phyloP scores from a whole-genome alignment of 2,797 vertebrate genomes.

The Oreortyx pictus region DNA sequence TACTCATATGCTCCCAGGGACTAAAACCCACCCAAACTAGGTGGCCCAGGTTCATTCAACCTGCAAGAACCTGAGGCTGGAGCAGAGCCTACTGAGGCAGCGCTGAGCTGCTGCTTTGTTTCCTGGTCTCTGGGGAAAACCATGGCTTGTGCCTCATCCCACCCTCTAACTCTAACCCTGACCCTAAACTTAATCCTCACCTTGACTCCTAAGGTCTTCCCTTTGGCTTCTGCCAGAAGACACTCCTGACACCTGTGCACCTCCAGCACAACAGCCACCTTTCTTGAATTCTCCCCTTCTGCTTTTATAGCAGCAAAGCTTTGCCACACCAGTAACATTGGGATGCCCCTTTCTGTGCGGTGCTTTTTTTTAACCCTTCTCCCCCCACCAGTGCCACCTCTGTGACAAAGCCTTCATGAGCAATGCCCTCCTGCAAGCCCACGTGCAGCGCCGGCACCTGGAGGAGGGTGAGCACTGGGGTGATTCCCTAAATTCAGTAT shows the following conservation, averaged over 20 bases:
- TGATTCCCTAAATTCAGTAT: not conserved
- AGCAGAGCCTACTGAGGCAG: not conserved
- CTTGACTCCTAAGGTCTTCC: not conserved
- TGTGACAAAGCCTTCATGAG: slow-evolving; percentile 84
- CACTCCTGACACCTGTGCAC: not conserved
- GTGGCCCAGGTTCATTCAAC: not conserved
- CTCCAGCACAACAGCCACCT: accelerated
- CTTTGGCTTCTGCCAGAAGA: not conserved
- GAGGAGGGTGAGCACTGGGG: slow-evolving; percentile 72
- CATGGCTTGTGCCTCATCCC: not conserved
- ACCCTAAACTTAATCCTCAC: no score
- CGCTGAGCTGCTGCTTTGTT: not conserved
- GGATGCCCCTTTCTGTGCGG: not conserved
- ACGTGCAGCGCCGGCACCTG: slow-evolving; percentile 74
- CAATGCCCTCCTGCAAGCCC: slow-evolving; percentile 78
- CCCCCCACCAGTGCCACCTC: slow-evolving; percentile 77
- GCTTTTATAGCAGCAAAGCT: not conserved
- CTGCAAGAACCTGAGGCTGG: not conserved
- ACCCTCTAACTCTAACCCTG: no score
- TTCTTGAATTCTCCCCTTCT: not conserved
- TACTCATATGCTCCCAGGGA: accelerated
- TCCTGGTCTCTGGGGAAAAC: not conserved
- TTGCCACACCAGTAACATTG: not conserved
- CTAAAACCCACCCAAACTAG: not conserved
- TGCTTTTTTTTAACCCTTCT: not conserved